These are phyloP conservation scores for Megaceryle alcyon DNA, from an alignment of 2,797 vertebrate species.

Conservation along the genomic window DNA sequence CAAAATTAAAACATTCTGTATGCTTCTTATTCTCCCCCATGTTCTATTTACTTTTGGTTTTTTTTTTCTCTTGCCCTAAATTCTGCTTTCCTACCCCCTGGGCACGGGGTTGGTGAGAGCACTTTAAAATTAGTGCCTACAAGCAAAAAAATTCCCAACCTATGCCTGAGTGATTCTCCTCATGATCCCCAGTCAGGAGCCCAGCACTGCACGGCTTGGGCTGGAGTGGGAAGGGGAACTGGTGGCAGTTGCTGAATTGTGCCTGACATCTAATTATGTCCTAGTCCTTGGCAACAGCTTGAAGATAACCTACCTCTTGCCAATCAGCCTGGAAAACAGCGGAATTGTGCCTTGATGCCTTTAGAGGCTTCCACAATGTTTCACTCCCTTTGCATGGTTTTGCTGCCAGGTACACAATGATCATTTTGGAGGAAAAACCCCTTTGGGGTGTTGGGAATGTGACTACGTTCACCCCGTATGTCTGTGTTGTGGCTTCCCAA, in stretches of 20 bases:
- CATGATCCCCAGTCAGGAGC: not conserved
- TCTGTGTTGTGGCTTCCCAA: not conserved
- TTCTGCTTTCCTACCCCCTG: not conserved
- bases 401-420: not conserved
- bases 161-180: not conserved
- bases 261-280: not conserved
- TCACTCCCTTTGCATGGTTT: not conserved
- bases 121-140: not conserved
- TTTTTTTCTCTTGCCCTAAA: not conserved
- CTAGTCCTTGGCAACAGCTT: not conserved
- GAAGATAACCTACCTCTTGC: not conserved
- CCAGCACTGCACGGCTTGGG: fast-evolving
- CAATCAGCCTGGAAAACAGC: not conserved
- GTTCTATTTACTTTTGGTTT: not conserved
- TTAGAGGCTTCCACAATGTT: not conserved
- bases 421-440: not conserved
- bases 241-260: not conserved
- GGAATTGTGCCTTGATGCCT: not conserved
- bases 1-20: not conserved
- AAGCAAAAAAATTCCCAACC: not conserved
- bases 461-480: fast-evolving
- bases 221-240: not conserved
- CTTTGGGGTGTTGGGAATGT: not conserved
- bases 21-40: not conserved
- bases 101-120: not conserved